Evolutionary conservation across 2,797 vertebrate genomes (phyloP), one percentile per base, ranked within the genome.

Genomic region (Acanthurus tractus): DNA sequence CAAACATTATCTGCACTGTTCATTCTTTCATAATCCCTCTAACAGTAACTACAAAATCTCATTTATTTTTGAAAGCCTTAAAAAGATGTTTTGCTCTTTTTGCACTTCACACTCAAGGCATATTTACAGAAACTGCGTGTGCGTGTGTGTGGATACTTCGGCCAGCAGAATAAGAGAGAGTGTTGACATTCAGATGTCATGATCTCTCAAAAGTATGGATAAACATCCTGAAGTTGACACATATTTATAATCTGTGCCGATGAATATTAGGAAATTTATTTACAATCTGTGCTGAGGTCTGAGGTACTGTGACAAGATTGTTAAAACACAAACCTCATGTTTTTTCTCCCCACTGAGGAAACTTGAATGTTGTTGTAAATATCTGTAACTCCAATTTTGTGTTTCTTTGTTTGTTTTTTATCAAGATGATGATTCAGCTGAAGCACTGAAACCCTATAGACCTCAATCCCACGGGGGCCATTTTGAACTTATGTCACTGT

Each of bases 171-270:
- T 53, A 57, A 62, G 42, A 52, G 64, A 61, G 18, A 46, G 65
- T 73, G 68, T 79, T 73, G 74, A 85, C 64, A 46, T 74, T 74
- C 36, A 20, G 71, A 45, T 40, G 69, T 70, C 4, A 42, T 45
- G 49, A 70, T 53, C 65, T 62, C 62, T 18, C 13, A 67, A 48
- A 45, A 86, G 69, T 80, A 55, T 77, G 82, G 45, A 81, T 85
- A 91, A 91, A 91, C 83, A 88, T 86, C 83, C 75, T 82, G 83
- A 54, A 55, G 78, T 57, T 71, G 49, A 85, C 64, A 63, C 64
- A 25, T 2, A 46, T 63, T 45, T 45, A 58, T 25, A 48, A 42
- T 54, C 45, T 25, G 17, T 40, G 22, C 46, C n/a, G 46, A 74
- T 50, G 9, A 42, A 54, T 36, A 38, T 22, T 57, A 42, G 44